Percentiles rank a stretch among this genome's conserved stretches.
Evolutionary conservation across 2,888 invertebrate species (phyloP).

Genomic region (Pachydiplax longipennis): DNA sequence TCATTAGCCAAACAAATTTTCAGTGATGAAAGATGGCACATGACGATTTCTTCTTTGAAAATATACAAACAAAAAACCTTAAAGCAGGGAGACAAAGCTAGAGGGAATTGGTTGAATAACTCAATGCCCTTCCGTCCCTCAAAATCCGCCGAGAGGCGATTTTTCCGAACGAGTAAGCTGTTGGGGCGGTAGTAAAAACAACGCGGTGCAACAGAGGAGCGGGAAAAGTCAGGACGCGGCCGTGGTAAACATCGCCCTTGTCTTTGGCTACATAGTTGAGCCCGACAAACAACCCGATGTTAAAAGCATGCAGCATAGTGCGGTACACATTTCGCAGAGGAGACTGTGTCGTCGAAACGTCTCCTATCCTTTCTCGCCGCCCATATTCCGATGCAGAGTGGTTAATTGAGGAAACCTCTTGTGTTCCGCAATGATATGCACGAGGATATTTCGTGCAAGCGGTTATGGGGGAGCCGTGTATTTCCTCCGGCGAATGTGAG

Average conservation of each 20-base stretch:
- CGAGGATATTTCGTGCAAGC: constrained; percentile 11
- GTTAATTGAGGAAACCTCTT: constrained; percentile 37
- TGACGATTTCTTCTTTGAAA: too few species aligned
- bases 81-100: neutral
- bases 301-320: constrained; percentile 5
- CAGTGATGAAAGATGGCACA: too few species aligned
- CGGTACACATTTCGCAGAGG: constrained; percentile 10
- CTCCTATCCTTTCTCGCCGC: neutral
- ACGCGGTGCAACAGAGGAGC: neutral
- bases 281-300: neutral
- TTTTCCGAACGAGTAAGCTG: neutral
- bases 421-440: constrained; percentile 32
- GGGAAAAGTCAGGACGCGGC: neutral
- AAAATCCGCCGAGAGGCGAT: neutral
- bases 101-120: neutral
- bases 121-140: neutral
- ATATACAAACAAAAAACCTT: neutral
- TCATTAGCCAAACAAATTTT: too few species aligned
- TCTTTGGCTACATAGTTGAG: neutral
- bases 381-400: neutral
- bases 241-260: neutral
- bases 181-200: neutral
- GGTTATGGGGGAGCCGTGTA: constrained; percentile 31
- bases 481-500: constrained; percentile 20
- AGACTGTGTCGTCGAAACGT: neutral